These are phyloP conservation scores for Trematomus bernacchii DNA, from an alignment of 2,797 vertebrate species.

Conservation along the genomic window DNA sequence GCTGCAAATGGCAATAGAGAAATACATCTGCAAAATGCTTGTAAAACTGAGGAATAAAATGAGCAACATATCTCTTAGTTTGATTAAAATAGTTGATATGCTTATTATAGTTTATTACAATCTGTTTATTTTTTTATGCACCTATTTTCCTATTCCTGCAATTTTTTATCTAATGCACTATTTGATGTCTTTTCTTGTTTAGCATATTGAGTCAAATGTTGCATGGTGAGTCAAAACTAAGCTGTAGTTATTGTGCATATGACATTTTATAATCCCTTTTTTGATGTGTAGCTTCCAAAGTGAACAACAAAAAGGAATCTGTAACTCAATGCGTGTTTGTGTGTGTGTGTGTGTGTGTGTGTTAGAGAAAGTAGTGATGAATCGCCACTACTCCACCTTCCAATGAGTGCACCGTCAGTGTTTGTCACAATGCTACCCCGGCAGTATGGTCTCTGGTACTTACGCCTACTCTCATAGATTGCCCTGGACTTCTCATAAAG, in stretches of 20 bases:
- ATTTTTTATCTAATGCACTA: no score
- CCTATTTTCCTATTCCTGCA: no score
- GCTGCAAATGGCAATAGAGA: conserved; percentile 11
- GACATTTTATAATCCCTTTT: no score
- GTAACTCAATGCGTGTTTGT: neutral
- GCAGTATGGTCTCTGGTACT: conserved; percentile 82
- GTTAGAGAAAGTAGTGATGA: conserved; percentile 15
- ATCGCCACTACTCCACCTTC: conserved; percentile 34
- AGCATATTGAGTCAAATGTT: no score
- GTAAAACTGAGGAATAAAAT: conserved; percentile 1
- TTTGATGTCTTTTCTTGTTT: no score
- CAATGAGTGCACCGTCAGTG: conserved; percentile 6
- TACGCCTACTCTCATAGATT: conserved; percentile 99
- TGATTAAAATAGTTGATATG: conserved; percentile 5
- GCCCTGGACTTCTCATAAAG: conserved; percentile 98
- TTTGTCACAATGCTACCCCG: conserved; percentile 33
- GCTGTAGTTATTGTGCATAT: no score
- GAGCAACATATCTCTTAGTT: neutral
- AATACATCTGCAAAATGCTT: conserved; percentile 2
- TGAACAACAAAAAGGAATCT: neutral
- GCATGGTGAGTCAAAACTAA: no score
- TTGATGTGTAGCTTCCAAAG: neutral
- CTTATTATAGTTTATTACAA: neutral
- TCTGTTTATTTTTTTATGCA: no score
- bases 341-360: conserved; percentile 15